phyloP scores from a whole-genome alignment of 1,140 invertebrate species.

The Zaprionus inermis region DNA sequence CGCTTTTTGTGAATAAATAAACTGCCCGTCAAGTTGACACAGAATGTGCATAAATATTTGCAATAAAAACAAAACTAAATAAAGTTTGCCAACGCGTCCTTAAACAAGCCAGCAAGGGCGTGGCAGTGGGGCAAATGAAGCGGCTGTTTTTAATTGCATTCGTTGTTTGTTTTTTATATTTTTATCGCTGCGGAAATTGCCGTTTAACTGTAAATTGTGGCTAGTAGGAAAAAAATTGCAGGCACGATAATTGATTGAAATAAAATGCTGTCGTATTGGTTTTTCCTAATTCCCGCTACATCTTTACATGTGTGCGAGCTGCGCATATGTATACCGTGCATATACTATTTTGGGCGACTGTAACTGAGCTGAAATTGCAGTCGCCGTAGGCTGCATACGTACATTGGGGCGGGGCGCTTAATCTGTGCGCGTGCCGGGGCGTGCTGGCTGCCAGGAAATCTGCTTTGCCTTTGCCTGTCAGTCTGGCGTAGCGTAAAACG shows the following conservation, averaged over 20 bases:
- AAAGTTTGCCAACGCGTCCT: conserved; percentile 39
- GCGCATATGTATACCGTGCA: not conserved
- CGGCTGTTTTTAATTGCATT: conserved; percentile 67
- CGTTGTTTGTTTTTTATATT: conserved; percentile 39
- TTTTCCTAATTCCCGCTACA: conserved; percentile 29
- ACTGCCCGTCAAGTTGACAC: conserved; percentile 51
- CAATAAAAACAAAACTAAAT: conserved; percentile 59
- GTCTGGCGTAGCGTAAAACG: conserved; percentile 57
- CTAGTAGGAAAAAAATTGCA: conserved; percentile 21
- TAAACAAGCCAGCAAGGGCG: conserved; percentile 33
- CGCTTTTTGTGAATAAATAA: conserved; percentile 69
- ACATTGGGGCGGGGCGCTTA: conserved; percentile 39
- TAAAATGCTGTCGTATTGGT: conserved; percentile 52
- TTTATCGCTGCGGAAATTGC: conserved; percentile 72
- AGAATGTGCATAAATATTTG: conserved; percentile 68
- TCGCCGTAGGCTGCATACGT: conserved; percentile 23
- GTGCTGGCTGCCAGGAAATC: conserved; percentile 30
- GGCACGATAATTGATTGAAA: conserved; percentile 69
- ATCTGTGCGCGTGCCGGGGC: conserved; percentile 47
- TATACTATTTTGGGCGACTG: conserved; percentile 21
- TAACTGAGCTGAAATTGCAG: conserved; percentile 35
- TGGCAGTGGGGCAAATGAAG: conserved; percentile 29
- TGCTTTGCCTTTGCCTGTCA: conserved; percentile 55
- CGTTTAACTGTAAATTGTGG: conserved; percentile 71
- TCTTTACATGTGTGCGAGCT: not conserved